Base-by-base conservation (phyloP, 2,888 invertebrate species). In the Acrocyrtus sp. region DNA sequence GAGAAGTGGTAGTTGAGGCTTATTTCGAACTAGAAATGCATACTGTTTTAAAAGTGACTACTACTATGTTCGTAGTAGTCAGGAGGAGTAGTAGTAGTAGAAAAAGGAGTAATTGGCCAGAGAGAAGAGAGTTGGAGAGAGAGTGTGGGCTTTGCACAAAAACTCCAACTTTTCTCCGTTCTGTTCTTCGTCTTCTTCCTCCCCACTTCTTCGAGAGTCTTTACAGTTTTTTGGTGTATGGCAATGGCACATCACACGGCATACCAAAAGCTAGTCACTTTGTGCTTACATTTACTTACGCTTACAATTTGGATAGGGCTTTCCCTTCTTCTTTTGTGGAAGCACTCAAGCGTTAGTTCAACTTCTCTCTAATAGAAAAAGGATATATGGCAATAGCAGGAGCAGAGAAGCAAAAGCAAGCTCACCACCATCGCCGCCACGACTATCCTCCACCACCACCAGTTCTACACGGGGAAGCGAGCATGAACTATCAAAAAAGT, bases 161-260 rank as follows among this genome's bases (percentile, higher is more conserved):
- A 66, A 72, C 54, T 48, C 41, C 61, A 53, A 72, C 65, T 72
- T 72, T 72, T 72, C 72, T 72, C 72, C 72, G 72, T 72, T 66
- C 57, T 56, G n/a, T n/a, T n/a, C n/a, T n/a, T n/a, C n/a, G n/a
- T 53, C 17, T 26, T 5, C 63, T 50, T 26, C 61, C 50, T 63
- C 63, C 29, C 29, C 21, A 47, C 47, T 34, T 26, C 29, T 17
- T 45, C 45, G 39, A 45, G n/a, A 17, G n/a, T 17, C 39, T 10
- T 6, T 10, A 10, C 15, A 29, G 41, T 26, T 56, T 67, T 54
- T 69, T 69, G 62, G 62, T 69, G 68, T 60, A 45, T 70, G 61
- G 62, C 51, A 57, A 57, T 62, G 69, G 50, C 56, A 67, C 47
- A 48, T 3, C 8, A 26, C 48, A 67, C 45, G 67, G 48, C 56